Conservation (phyloP, 1,140 invertebrate genomes). For the Mylabris phalerata region DNA sequence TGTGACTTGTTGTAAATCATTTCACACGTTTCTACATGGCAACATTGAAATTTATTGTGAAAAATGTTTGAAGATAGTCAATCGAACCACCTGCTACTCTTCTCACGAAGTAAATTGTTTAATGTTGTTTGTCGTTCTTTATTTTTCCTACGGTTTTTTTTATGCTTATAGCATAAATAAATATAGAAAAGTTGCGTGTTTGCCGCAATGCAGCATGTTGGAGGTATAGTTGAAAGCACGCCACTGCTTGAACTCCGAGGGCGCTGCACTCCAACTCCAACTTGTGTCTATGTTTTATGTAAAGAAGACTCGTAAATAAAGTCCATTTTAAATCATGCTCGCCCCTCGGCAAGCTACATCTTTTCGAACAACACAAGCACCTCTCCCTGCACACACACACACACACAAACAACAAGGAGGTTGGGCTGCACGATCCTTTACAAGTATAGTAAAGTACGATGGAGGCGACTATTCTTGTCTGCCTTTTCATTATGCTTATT, state of each 20-base stretch:
- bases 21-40: too few relatives aligned
- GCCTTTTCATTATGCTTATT: constrained; percentile 34
- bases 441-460: constrained; percentile 8
- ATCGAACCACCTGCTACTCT: constrained; percentile 11
- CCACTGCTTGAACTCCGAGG: constrained; percentile 12
- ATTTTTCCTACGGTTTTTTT: too few relatives aligned
- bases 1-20: too few relatives aligned
- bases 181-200: constrained; percentile 7
- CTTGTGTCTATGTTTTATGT: constrained; percentile 34
- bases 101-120: background rate
- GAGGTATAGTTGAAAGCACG: background rate
- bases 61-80: constrained; percentile 2
- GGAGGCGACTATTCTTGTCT: constrained; percentile 5
- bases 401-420: constrained; percentile 33
- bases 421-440: constrained; percentile 18
- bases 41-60: background rate
- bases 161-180: too few relatives aligned
- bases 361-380: constrained; percentile 29
- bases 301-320: constrained; percentile 39
- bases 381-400: constrained; percentile 10
- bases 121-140: too few relatives aligned
- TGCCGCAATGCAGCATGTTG: constrained; percentile 4
- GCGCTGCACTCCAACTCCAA: constrained; percentile 5
- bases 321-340: constrained; percentile 39
- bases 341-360: constrained; percentile 36